Conservation (phyloP, 1,140 invertebrate species). For the Nasonia vitripennis region DNA sequence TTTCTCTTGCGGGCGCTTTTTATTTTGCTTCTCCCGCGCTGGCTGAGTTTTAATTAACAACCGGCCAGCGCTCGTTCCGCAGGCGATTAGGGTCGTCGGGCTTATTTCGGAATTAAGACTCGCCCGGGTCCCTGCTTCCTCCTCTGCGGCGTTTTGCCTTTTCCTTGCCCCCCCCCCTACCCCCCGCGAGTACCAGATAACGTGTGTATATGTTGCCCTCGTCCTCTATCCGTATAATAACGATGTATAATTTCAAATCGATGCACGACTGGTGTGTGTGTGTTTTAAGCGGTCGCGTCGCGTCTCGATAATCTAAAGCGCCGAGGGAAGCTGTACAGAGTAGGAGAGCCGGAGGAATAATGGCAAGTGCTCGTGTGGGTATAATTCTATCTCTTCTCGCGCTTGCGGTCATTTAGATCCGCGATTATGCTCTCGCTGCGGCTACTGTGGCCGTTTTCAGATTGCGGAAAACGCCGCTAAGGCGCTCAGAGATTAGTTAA, state of each 20-base stretch:
- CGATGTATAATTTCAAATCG: not conserved
- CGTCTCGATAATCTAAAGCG: not conserved
- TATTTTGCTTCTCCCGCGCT: constrained; percentile 52
- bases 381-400: not conserved
- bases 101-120: constrained; percentile 54
- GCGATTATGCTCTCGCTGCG: constrained; percentile 2
- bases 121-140: not conserved
- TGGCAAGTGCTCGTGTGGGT: not conserved
- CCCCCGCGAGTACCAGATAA: not conserved
- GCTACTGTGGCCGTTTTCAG: not conserved
- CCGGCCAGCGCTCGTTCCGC: constrained; percentile 57
- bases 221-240: not conserved
- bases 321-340: not conserved
- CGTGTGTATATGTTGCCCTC: not conserved
- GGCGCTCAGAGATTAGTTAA: not conserved
- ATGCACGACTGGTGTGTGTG: not conserved
- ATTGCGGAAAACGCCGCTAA: not conserved
- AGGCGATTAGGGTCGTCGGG: constrained; percentile 60
- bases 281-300: not conserved
- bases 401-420: constrained; percentile 27
- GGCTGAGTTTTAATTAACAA: constrained; percentile 65
- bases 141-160: not conserved
- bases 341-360: not conserved
- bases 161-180: not conserved
- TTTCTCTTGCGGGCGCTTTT: constrained; percentile 33